Conservation (phyloP, 2,888 invertebrate species). For the Agonopterix alstromeriana region DNA sequence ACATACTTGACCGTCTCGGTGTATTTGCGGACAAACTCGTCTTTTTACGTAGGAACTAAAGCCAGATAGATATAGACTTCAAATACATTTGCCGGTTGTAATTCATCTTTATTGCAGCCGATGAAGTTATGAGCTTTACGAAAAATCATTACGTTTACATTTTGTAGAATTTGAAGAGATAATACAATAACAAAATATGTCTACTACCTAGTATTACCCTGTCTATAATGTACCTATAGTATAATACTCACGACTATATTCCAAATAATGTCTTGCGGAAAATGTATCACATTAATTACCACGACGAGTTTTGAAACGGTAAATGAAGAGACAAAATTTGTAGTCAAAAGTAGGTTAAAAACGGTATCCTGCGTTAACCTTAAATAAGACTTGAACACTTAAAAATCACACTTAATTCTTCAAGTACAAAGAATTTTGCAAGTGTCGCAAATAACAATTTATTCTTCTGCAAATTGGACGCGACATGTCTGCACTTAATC, state of each 20-base stretch:
- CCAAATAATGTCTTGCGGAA: too few relatives aligned
- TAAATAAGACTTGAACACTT: not conserved
- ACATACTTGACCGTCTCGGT: constrained; percentile 51
- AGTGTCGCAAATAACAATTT: constrained; percentile 34
- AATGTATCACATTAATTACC: not conserved
- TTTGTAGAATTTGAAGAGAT: too few relatives aligned
- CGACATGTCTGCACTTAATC: constrained; percentile 45
- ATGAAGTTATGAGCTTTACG: constrained; percentile 3
- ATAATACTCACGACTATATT: too few relatives aligned
- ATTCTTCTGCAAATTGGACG: constrained; percentile 40
- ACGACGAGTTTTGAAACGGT: not conserved
- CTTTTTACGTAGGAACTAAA: constrained; percentile 33
- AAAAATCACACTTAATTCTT: constrained; percentile 26
- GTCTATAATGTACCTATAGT: too few relatives aligned
- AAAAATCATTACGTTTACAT: not conserved
- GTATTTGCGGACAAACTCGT: constrained; percentile 40
- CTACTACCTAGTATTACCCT: too few relatives aligned
- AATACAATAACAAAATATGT: too few relatives aligned
- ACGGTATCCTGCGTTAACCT: not conserved
- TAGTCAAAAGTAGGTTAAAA: not conserved
- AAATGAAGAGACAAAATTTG: not conserved
- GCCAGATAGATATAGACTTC: constrained; percentile 35
- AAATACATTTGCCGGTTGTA: constrained; percentile 43
- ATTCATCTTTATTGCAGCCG: constrained; percentile 22
- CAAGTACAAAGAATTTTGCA: constrained; percentile 29